A percentile compares a stretch with the other conserved stretches of the same genome.
Evolutionary conservation across 2,797 vertebrate species (phyloP).

Genomic region (Sebastes alutus): DNA sequence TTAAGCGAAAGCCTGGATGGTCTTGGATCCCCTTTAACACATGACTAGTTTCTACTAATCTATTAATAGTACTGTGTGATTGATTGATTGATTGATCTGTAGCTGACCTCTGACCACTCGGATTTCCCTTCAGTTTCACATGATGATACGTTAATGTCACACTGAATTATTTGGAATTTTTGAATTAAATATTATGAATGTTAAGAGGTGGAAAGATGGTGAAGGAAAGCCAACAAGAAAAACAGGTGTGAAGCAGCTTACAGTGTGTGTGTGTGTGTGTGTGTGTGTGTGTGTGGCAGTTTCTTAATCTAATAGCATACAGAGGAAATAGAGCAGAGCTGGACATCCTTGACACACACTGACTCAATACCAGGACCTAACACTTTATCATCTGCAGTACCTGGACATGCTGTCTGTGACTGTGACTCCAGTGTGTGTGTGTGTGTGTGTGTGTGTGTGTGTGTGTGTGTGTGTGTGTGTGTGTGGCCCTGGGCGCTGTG

Average conservation of each 20-base stretch:
- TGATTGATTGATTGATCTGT: not conserved
- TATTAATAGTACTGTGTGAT: not conserved
- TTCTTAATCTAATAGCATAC: slow-evolving; percentile 62
- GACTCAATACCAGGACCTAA: slow-evolving; percentile 69
- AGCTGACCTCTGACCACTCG: not conserved
- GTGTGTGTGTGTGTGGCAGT: slow-evolving; percentile 12
- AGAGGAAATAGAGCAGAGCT: slow-evolving; percentile 68
- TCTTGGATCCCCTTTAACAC: not conserved
- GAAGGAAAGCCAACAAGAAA: slow-evolving; percentile 4
- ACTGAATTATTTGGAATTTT: not conserved
- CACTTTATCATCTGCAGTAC: slow-evolving; percentile 70
- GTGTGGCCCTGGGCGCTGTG: slow-evolving; percentile 53
- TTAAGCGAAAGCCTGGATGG: not conserved
- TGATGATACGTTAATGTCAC: not conserved
- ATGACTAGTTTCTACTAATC: not conserved
- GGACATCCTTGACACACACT: slow-evolving; percentile 72
- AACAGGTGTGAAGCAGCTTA: not conserved
- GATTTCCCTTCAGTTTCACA: not conserved
- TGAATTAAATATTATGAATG: not conserved
- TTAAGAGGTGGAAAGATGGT: not conserved
- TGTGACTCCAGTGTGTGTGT: not conserved
- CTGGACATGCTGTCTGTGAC: slow-evolving; percentile 57
- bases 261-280: not conserved
- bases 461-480: slow-evolving; percentile 20
- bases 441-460: slow-evolving; percentile 5